Evolutionary conservation across 2,113 vertebrate genomes (phyloP).

Genomic region (Dasyprocta punctata): DNA sequence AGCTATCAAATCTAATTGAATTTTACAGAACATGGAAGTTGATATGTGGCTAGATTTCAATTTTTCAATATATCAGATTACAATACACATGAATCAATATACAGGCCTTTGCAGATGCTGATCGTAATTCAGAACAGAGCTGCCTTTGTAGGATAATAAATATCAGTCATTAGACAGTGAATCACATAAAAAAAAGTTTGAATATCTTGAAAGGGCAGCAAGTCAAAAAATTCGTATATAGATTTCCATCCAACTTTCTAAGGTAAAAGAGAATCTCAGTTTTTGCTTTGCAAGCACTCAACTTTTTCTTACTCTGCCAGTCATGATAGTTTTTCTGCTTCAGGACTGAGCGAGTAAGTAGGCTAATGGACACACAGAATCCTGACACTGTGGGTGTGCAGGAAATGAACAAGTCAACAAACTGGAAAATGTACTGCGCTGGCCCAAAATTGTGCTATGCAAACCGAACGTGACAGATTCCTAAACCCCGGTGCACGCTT

Average conservation of each 20-base stretch:
- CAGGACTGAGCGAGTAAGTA: slow-evolving; percentile 47
- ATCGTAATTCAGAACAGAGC: background rate
- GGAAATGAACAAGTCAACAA: slow-evolving; percentile 40
- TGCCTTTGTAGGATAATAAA: background rate
- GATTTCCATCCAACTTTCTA: background rate
- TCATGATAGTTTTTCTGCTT: slow-evolving; percentile 40
- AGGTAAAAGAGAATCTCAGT: background rate
- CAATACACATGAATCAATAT: background rate
- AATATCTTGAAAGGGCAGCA: background rate
- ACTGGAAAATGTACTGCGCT: background rate
- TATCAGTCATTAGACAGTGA: slow-evolving; percentile 19
- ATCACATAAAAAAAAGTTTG: slow-evolving; percentile 1
- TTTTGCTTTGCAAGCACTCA: slow-evolving; percentile 5
- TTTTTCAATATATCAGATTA: slow-evolving; percentile 25
- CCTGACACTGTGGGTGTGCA: slow-evolving; percentile 33
- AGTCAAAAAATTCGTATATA: background rate
- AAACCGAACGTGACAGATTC: background rate
- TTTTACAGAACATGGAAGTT: slow-evolving; percentile 5
- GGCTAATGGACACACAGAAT: slow-evolving; percentile 31
- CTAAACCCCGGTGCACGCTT: background rate
- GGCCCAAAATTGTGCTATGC: background rate
- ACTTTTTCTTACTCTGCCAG: background rate
- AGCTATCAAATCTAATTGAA: background rate
- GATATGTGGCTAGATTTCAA: background rate
- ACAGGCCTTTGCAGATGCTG: background rate